Evolutionary conservation across 2,113 vertebrate genomes (phyloP).

Genomic region (Cebidichthys violaceus): DNA sequence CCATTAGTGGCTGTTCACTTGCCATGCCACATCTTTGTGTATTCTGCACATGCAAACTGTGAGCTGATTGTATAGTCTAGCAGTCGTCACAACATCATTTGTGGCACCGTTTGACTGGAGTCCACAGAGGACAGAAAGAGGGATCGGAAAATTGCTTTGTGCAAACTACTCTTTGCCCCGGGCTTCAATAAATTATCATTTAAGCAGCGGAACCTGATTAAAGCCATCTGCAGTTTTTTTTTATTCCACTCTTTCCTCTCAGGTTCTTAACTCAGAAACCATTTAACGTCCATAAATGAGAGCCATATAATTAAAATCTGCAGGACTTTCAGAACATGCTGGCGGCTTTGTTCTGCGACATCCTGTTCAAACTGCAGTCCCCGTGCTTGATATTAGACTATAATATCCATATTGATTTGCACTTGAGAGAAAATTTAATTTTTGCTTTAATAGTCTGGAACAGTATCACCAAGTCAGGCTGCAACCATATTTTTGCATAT

Average conservation of each 20-base stretch:
- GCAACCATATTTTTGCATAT: neutral
- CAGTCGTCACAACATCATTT: no score
- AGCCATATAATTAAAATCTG: conserved; percentile 12
- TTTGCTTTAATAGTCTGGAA: neutral
- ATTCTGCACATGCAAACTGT: neutral
- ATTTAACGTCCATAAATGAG: neutral
- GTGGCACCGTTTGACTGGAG: neutral
- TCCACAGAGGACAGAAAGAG: neutral
- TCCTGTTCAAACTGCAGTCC: neutral
- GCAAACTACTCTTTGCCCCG: neutral
- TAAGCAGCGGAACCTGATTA: conserved; percentile 7
- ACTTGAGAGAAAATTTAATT: neutral
- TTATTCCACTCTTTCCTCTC: neutral
- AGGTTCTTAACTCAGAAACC: conserved; percentile 2
- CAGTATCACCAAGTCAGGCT: neutral
- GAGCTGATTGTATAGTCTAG: neutral
- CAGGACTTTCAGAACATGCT: conserved; percentile 11
- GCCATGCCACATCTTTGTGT: neutral
- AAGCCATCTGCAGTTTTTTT: neutral
- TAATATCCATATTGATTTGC: conserved; percentile 12
- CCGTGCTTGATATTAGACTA: neutral
- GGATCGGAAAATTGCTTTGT: neutral
- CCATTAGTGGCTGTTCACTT: neutral
- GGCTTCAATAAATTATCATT: conserved; percentile 10
- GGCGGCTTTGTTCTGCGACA: neutral